These are phyloP conservation scores for Alaudala cheleensis DNA, from an alignment of 2,113 vertebrate species.

Conservation along the genomic window DNA sequence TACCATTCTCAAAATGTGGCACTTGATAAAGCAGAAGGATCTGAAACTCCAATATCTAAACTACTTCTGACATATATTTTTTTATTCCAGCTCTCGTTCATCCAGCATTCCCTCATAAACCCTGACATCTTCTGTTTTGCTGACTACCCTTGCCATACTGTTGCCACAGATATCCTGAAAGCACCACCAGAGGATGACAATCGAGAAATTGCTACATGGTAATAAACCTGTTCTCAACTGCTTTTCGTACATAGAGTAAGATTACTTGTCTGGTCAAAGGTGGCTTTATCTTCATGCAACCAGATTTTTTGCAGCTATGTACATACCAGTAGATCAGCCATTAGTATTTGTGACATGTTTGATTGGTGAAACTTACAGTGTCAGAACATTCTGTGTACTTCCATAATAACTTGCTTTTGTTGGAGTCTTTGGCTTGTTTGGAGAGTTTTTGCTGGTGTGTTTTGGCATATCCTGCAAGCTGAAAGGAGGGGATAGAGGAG, in stretches of 20 bases:
- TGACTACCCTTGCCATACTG: slow-evolving; percentile 94
- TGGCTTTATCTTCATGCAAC: background rate
- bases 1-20: background rate
- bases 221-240: slow-evolving; percentile 67
- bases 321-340: background rate
- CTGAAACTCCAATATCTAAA: background rate
- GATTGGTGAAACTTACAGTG: background rate
- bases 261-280: background rate
- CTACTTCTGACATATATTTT: background rate
- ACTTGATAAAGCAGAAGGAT: background rate
- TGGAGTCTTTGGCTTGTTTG: background rate
- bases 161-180: slow-evolving; percentile 97
- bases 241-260: background rate
- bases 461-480: background rate
- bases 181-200: slow-evolving; percentile 99
- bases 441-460: background rate
- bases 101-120: slow-evolving; percentile 97
- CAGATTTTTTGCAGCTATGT: background rate
- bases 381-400: background rate
- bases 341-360: background rate
- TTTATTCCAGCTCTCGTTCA: slow-evolving; percentile 89
- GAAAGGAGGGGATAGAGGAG: background rate
- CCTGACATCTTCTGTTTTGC: slow-evolving; percentile 98
- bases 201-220: slow-evolving; percentile 98
- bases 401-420: background rate